Base-by-base conservation (phyloP, 1,140 invertebrate genomes). In the Bombus superbus region DNA sequence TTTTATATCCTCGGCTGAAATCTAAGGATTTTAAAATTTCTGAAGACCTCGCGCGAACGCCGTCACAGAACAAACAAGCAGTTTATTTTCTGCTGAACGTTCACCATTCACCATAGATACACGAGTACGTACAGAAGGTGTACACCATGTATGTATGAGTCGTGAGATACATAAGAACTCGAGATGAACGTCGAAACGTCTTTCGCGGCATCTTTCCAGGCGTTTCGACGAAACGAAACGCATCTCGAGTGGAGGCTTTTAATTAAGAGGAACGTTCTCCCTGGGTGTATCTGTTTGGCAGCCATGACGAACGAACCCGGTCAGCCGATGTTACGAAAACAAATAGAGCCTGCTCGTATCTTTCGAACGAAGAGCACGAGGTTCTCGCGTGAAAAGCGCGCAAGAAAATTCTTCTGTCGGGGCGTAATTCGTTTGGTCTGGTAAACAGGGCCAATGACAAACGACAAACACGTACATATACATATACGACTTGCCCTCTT, bases 381-480 rank as follows among this genome's bases (percentile, higher is more conserved):
- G 8, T 86, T 53, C 38, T 42, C 59, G 32, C 44, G 38, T 32
- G 59, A 47, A 85, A 74, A 68, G 15, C 44, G 10, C 15, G 59
- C 18, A 72, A 81, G 88, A 81, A 38, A 81, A 88, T 76, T 84
- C 78, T 83, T 66, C 32, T 72, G 75, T 44, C 66, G 66, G 38
- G 71, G 81, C 78, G 84, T 72, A 86, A 88, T 83, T 87, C 86
- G 74, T 87, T 86, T 84, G 78, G 86, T 79, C 66, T 88, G 44
- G 92, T 92, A 94, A 94, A 93, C 91, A 93, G 92, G 75, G 83
- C 85, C 86, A 87, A 87, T 93, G 93, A 93, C 93, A 93, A 93
- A 93, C 90, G 89, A 92, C 87, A 93, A 93, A 92, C 92, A 92
- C 91, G 82, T 68, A n/a, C 47, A 73, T 79, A 35, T 18, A 66